Evolutionary conservation across 2,888 invertebrate genomes (phyloP).

Genomic region (Athalia cordata): DNA sequence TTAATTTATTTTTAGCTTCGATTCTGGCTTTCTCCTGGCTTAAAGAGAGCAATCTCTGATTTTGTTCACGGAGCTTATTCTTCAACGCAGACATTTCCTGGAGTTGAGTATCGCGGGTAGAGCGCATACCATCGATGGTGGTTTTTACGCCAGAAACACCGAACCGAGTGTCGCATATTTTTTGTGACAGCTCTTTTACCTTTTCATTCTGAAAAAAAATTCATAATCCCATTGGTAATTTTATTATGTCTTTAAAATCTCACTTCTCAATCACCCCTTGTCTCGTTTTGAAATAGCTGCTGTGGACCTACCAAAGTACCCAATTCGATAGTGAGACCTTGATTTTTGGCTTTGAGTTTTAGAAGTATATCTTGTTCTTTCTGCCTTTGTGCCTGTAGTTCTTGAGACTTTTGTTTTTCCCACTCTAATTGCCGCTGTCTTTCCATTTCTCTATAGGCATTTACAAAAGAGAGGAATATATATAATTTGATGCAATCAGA

Average conservation of each 20-base stretch:
- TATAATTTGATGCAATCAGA: constrained; percentile 65
- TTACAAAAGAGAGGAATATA: constrained; percentile 1
- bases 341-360: constrained; percentile 90
- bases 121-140: constrained; percentile 97
- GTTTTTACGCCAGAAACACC: constrained; percentile 94
- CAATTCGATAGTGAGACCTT: constrained; percentile 87
- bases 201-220: constrained; percentile 77
- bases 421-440: constrained; percentile 95
- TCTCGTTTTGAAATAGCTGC: background rate
- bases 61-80: constrained; percentile 88
- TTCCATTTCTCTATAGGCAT: constrained; percentile 86
- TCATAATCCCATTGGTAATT: constrained; percentile 17
- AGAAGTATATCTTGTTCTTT: constrained; percentile 90
- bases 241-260: constrained; percentile 30
- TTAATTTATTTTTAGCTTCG: constrained; percentile 82
- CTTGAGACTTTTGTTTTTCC: constrained; percentile 92
- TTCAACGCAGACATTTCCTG: constrained; percentile 90
- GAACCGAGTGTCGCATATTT: constrained; percentile 88
- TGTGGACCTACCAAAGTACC: constrained; percentile 70
- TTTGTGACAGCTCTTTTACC: constrained; percentile 86
- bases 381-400: constrained; percentile 89
- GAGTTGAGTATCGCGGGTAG: constrained; percentile 93
- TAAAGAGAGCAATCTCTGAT: constrained; percentile 85
- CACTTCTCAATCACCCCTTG: background rate
- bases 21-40: constrained; percentile 90